These are phyloP conservation scores for Xenops minutus DNA, from an alignment of 2,797 vertebrate species.

Conservation along the genomic window DNA sequence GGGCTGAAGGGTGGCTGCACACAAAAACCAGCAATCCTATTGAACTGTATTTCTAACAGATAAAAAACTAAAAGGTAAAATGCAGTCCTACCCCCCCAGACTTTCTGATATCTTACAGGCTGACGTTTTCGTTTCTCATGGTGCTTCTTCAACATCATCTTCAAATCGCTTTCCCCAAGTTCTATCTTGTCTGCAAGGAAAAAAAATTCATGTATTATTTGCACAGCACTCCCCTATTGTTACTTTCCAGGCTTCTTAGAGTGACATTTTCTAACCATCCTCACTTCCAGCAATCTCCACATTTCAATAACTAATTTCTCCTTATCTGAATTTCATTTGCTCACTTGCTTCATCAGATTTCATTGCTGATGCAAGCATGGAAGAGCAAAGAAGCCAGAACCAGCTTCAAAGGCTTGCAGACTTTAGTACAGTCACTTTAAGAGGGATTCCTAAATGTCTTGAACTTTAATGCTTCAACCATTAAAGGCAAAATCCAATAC, in stretches of 20 bases:
- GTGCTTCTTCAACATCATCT: slow-evolving; percentile 89
- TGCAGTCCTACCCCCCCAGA: background rate
- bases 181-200: slow-evolving; percentile 87
- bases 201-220: background rate
- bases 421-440: background rate
- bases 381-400: background rate
- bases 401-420: background rate
- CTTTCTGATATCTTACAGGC: slow-evolving; percentile 80
- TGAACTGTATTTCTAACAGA: background rate
- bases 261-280: background rate
- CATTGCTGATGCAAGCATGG: background rate
- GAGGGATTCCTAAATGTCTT: background rate
- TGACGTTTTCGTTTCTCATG: slow-evolving; percentile 92
- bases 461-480: background rate
- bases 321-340: background rate
- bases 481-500: background rate
- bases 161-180: slow-evolving; percentile 88
- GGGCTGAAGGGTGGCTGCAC: background rate
- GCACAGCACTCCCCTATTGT: background rate
- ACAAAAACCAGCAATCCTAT: background rate
- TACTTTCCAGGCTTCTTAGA: background rate
- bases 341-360: background rate
- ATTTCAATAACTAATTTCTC: background rate
- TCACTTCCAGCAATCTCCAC: background rate
- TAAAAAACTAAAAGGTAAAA: background rate